Percentiles rank a stretch among this genome's conserved stretches.
phyloP scores from a whole-genome alignment of 2,797 vertebrate species.

The Scyliorhinus canicula region DNA sequence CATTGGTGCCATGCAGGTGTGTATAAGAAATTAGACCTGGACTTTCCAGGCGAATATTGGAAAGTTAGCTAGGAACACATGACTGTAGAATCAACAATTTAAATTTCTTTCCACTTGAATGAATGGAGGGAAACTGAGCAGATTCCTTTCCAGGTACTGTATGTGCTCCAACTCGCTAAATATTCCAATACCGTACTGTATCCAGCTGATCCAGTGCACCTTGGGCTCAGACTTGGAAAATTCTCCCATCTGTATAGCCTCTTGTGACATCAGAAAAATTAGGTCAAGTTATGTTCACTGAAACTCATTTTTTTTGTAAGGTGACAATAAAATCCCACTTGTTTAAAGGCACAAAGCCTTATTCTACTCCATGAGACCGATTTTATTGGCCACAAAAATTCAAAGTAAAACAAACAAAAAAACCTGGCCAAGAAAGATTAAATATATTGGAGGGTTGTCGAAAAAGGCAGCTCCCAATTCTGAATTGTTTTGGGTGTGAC shows the following conservation, averaged over 20 bases:
- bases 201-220: neutral
- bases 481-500: neutral
- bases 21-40: neutral
- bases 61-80: neutral
- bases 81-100: neutral
- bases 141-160: neutral
- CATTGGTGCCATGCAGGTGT: neutral
- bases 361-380: neutral
- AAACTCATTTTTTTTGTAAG: neutral
- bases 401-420: neutral
- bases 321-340: neutral
- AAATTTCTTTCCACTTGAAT: neutral
- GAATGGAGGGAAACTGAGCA: neutral
- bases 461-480: neutral
- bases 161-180: neutral
- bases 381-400: neutral
- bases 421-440: neutral
- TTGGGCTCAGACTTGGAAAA: neutral
- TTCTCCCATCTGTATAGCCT: neutral
- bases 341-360: neutral
- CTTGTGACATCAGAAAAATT: neutral
- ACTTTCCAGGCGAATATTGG: neutral
- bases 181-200: neutral
- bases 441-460: neutral
- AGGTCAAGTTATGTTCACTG: neutral